phyloP scores from a whole-genome alignment of 2,888 invertebrate species.

The Synanthedon tipuliformis region DNA sequence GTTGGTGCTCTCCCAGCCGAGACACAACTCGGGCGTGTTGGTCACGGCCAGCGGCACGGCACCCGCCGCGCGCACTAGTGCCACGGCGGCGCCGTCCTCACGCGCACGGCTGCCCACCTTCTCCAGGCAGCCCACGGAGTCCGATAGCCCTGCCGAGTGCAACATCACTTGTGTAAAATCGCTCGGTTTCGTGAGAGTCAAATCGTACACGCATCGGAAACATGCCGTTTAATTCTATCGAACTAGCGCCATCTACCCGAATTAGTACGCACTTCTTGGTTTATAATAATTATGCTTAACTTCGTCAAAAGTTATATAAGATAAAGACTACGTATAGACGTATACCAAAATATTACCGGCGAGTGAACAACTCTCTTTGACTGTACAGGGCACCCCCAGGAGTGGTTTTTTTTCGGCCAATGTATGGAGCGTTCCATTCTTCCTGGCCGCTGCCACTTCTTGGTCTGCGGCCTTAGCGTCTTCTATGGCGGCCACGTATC shows the following conservation, averaged over 20 bases:
- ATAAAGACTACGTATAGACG: too few species aligned
- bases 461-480: slow-evolving; percentile 74
- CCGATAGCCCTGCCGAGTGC: slow-evolving; percentile 70
- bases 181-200: too few species aligned
- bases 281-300: too few species aligned
- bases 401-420: slow-evolving; percentile 72
- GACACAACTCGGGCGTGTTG: slow-evolving; percentile 88
- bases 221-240: too few species aligned
- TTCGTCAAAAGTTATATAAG: too few species aligned
- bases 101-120: slow-evolving; percentile 59
- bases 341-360: slow-evolving; percentile 63
- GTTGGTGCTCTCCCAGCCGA: slow-evolving; percentile 89
- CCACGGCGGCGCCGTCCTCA: slow-evolving; percentile 77
- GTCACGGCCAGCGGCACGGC: slow-evolving; percentile 85
- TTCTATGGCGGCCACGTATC: slow-evolving; percentile 72
- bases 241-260: too few species aligned
- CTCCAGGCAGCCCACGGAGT: slow-evolving; percentile 75
- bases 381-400: slow-evolving; percentile 84
- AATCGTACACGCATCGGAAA: too few species aligned
- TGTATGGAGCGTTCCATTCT: slow-evolving; percentile 33
- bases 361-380: slow-evolving; percentile 83
- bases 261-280: too few species aligned
- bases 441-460: slow-evolving; percentile 25
- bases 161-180: background rate
- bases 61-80: slow-evolving; percentile 74